These are phyloP conservation scores for Cliona cf. orientalis DNA, from an alignment of 37 sponge, comb jelly and placozoan species.

Conservation along the genomic window DNA sequence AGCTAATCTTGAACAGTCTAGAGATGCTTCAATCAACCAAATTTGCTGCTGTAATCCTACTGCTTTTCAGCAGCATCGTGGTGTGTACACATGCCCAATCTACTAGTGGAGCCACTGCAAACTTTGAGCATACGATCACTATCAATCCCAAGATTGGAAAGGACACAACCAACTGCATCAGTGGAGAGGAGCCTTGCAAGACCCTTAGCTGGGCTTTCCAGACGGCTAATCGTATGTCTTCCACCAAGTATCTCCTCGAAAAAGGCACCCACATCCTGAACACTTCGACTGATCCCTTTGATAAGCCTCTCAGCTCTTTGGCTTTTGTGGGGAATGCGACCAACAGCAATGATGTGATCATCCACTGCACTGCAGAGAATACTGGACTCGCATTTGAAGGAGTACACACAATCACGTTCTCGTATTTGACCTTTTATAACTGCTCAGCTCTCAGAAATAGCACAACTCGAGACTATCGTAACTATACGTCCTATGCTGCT, in stretches of 20 bases:
- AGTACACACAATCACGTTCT: conserved; percentile 21
- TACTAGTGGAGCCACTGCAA: no score
- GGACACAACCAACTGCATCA: background rate
- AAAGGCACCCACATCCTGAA: conserved; percentile 10
- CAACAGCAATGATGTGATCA: background rate
- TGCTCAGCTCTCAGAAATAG: conserved; percentile 41
- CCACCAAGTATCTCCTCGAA: background rate
- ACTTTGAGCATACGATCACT: background rate
- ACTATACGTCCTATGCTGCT: no score
- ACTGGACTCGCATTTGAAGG: conserved; percentile 45
- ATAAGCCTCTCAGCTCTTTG: background rate
- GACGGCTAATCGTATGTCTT: background rate
- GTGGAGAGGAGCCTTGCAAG: background rate
- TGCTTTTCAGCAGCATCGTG: no score
- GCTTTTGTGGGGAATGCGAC: conserved; percentile 30
- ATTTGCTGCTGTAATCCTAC: no score
- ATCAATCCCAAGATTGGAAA: background rate
- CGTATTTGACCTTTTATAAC: conserved; percentile 1
- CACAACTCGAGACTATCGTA: conserved; percentile 22
- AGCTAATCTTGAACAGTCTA: no score
- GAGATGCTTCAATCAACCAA: no score
- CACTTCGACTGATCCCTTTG: background rate
- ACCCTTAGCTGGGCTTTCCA: conserved; percentile 19
- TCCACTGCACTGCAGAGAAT: conserved; percentile 8
- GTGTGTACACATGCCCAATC: no score